Evolutionary conservation across 2,113 vertebrate genomes (phyloP).

Genomic region (Solenodon paradoxus): DNA sequence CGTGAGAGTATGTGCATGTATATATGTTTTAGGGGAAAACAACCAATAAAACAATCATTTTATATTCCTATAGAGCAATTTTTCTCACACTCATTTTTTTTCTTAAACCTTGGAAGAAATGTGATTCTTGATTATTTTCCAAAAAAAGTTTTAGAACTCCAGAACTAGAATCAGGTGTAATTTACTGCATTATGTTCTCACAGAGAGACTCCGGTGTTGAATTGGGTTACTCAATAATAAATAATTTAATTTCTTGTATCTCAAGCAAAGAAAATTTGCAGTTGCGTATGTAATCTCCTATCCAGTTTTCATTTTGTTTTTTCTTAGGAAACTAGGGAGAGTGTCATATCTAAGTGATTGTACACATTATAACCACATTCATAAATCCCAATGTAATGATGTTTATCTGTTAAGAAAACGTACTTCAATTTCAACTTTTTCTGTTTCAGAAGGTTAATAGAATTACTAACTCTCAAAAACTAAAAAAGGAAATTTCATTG

Average conservation of each 20-base stretch:
- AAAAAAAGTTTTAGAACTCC: not conserved
- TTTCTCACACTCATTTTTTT: not conserved
- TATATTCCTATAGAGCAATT: not conserved
- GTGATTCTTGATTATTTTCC: not conserved
- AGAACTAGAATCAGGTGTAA: not conserved
- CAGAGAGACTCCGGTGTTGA: not conserved
- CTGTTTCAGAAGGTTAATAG: not conserved
- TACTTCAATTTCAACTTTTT: not conserved
- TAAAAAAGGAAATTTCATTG: not conserved
- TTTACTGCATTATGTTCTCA: not conserved
- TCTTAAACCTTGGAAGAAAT: not conserved
- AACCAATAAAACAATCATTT: not conserved
- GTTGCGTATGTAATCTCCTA: constrained; percentile 41
- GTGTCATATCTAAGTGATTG: not conserved
- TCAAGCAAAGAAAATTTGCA: constrained; percentile 45
- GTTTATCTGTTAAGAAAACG: constrained; percentile 1
- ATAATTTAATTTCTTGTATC: not conserved
- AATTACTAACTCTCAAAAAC: constrained; percentile 37
- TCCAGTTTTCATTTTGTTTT: not conserved
- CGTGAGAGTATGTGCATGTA: not conserved
- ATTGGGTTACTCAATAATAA: not conserved
- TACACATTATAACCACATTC: not conserved
- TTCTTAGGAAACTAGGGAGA: not conserved
- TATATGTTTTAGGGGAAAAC: not conserved
- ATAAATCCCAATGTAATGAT: not conserved